Base-by-base conservation (phyloP, 1,140 invertebrate species). In the Orchestia grillus region DNA sequence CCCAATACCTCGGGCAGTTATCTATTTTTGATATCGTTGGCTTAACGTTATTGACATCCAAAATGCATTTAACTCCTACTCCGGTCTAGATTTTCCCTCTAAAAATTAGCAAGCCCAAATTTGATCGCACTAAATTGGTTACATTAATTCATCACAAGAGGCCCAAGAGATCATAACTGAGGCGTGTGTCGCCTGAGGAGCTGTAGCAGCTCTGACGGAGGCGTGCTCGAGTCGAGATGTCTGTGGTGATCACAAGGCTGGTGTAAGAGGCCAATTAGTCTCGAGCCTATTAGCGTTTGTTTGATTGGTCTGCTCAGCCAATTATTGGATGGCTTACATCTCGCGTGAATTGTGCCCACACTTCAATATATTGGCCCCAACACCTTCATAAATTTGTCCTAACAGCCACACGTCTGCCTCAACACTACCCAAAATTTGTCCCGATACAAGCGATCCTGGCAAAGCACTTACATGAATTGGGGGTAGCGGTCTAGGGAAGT, bases 201-300 rank as follows among this genome's bases (percentile, higher is more conserved):
- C 62, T 28, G 28, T 1, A 8, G 28, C 36, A 3, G 11, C 62
- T 77, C 36, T 77, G 62, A 77, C 19, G 47, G 47, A 8, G 87
- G 4, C 87, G 87, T 40, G 87, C 87, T 41, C n/a, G 41, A 8
- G 41, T 90, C 11, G 92, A 94, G 92, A 36, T 45, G 43, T n/a
- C 47, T 94, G 44, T 16, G 92, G 92, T 44, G 43, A 45, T 94
- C 43, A 44, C 88, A 44, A 90, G 88, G 41, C 88, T 16, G 43
- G n/a, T 41, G 42, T 44, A 90, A 90, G 88, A 44, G 4, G 88
- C 92, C 92, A 94, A 94, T 94, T 94, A 94, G 92, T 44, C 92
- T 19, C 44, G 1, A 19, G 92, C 92, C 92, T n/a, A 94, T 94
- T 94, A 94, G 41, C 36, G 92, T 47, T 94, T 94, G 92, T 94